Evolutionary conservation across 2,888 invertebrate genomes (phyloP).

Genomic region (Lepidocyrtoides sp.): DNA sequence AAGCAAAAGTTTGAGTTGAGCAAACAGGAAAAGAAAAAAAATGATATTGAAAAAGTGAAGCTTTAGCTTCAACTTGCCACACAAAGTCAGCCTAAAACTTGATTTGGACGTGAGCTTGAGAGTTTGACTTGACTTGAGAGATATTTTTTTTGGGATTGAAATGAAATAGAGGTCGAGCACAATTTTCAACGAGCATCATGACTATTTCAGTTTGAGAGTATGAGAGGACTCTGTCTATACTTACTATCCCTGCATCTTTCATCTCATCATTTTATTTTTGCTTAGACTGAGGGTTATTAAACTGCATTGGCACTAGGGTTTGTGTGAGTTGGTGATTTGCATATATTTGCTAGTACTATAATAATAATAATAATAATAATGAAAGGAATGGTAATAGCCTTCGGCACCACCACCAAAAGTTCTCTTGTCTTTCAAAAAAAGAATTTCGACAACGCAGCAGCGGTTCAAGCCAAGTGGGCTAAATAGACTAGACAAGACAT

Average conservation of each 20-base stretch:
- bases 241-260: not conserved
- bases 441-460: not conserved
- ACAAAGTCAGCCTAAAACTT: constrained; percentile 20
- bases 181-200: constrained; percentile 5
- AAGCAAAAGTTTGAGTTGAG: not conserved
- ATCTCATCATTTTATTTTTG: not conserved
- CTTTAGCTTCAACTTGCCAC: not conserved
- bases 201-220: not conserved
- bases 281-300: constrained; percentile 58
- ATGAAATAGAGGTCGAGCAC: constrained; percentile 38
- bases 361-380: too few relatives aligned
- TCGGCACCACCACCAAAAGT: constrained; percentile 45
- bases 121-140: constrained; percentile 1
- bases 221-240: not conserved
- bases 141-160: constrained; percentile 21
- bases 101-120: constrained; percentile 19
- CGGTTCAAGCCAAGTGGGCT: constrained; percentile 25
- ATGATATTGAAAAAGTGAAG: constrained; percentile 7
- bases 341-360: too few relatives aligned
- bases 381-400: constrained; percentile 58
- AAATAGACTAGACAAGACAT: constrained; percentile 3
- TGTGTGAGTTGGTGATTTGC: constrained; percentile 36
- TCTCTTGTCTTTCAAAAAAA: not conserved
- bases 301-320: constrained; percentile 14
- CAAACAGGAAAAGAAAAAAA: constrained; percentile 11